A percentile compares a stretch with the other conserved stretches of the same genome.
These are phyloP conservation scores for Hypsopygia costalis DNA, from an alignment of 2,888 invertebrate species.

Conservation along the genomic window DNA sequence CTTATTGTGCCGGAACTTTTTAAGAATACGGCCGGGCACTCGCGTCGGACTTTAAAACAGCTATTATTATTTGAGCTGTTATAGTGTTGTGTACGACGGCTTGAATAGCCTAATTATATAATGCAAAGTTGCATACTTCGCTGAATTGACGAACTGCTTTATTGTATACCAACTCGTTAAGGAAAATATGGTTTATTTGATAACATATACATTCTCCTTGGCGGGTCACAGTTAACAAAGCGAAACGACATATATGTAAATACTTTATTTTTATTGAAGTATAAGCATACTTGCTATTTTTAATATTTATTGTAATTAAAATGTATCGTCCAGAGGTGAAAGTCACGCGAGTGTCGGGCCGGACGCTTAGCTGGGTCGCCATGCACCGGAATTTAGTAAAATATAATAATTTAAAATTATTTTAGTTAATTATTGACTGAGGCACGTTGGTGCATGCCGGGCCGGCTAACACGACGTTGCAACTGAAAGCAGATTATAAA, in stretches of 20 bases:
- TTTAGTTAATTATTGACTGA: constrained; percentile 64
- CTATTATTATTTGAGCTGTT: constrained; percentile 2
- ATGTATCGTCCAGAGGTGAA: constrained; percentile 13
- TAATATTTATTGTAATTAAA: not conserved
- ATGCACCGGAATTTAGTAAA: constrained; percentile 47
- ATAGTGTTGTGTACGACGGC: constrained; percentile 1
- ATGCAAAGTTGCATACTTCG: not conserved
- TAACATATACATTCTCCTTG: no score
- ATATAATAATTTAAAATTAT: constrained; percentile 60
- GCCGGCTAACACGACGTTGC: constrained; percentile 44
- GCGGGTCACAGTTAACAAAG: no score
- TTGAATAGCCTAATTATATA: constrained; percentile 4
- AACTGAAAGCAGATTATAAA: constrained; percentile 65
- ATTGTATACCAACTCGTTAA: not conserved
- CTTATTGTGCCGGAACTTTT: constrained; percentile 75
- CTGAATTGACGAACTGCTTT: not conserved
- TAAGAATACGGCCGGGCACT: constrained; percentile 39
- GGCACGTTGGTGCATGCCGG: constrained; percentile 45
- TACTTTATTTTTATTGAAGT: not conserved
- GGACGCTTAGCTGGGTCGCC: constrained; percentile 40
- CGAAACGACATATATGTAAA: not conserved
- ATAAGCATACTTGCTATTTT: not conserved
- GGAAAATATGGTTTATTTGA: no score
- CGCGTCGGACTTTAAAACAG: not conserved
- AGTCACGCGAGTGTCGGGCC: constrained; percentile 45